Evolutionary conservation across 2,113 vertebrate species (phyloP).

Genomic region (Oreochromis aureus): DNA sequence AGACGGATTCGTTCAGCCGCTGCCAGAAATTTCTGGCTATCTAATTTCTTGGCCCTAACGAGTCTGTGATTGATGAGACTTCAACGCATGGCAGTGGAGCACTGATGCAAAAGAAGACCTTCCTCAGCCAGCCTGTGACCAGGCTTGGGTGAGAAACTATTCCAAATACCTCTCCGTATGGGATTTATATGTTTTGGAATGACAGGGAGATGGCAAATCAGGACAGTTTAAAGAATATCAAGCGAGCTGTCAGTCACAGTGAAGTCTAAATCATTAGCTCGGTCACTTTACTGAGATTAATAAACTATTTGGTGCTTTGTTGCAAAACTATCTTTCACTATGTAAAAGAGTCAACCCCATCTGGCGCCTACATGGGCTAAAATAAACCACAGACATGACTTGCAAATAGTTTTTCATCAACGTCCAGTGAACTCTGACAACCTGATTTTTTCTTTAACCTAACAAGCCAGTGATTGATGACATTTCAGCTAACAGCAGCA

Average conservation of each 20-base stretch:
- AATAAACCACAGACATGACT: slow-evolving; percentile 24
- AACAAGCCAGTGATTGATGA: slow-evolving; percentile 17
- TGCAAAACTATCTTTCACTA: background rate
- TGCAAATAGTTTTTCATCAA: background rate
- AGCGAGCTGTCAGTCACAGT: background rate
- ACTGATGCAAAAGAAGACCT: background rate
- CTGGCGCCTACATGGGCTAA: background rate
- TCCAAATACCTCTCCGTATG: background rate
- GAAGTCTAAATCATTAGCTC: background rate
- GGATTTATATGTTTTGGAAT: background rate
- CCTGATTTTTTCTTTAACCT: background rate
- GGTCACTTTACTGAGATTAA: background rate
- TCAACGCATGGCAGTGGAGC: background rate
- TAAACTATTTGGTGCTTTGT: background rate
- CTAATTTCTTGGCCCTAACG: slow-evolving; percentile 14
- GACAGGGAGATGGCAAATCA: background rate
- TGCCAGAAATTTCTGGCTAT: slow-evolving; percentile 2
- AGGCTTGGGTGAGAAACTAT: background rate
- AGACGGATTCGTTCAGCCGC: background rate
- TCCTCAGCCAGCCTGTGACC: background rate
- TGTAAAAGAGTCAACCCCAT: background rate
- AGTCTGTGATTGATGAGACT: slow-evolving; percentile 31
- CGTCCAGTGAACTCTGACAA: slow-evolving; percentile 13
- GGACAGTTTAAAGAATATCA: background rate
- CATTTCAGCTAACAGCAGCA: background rate